Evolutionary conservation across 1,140 invertebrate genomes (phyloP).

Genomic region (Colletes gigas): DNA sequence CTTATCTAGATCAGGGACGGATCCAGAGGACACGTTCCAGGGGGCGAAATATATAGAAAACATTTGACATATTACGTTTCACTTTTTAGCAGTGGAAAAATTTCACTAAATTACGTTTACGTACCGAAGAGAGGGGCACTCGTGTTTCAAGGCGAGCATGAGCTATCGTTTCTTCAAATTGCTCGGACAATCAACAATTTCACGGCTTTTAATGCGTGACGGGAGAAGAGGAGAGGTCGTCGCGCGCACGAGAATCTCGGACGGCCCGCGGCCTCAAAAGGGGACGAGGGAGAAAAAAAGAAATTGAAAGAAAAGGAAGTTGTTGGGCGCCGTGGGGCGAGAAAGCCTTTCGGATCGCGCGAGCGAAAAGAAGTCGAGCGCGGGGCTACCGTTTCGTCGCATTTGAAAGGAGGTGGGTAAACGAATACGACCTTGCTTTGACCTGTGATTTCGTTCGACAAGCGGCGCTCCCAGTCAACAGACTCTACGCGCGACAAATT

Average conservation of each 20-base stretch:
- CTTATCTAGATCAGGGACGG: too few species aligned
- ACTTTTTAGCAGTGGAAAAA: too few species aligned
- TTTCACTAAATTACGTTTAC: too few species aligned
- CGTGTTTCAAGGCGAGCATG: too few species aligned
- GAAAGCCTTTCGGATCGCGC: conserved; percentile 29
- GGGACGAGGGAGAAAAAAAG: conserved; percentile 32
- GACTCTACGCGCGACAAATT: conserved; percentile 16
- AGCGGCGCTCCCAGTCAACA: not conserved
- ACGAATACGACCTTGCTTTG: conserved; percentile 2
- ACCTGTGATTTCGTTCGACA: conserved; percentile 23
- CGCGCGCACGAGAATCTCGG: not conserved
- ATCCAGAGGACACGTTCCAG: too few species aligned
- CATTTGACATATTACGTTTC: too few species aligned
- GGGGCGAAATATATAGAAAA: too few species aligned
- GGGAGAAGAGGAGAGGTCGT: not conserved
- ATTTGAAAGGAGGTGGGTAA: not conserved
- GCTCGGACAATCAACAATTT: not conserved
- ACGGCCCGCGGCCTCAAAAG: conserved; percentile 2
- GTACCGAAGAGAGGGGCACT: too few species aligned
- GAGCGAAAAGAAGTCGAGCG: conserved; percentile 12
- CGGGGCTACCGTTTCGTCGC: conserved; percentile 4
- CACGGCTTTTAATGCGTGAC: not conserved
- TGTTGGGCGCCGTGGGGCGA: not conserved
- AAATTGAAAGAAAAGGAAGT: conserved; percentile 34
- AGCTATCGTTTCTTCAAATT: too few species aligned